phyloP scores from a whole-genome alignment of 2,888 invertebrate genomes.

The Craniophora ligustri region DNA sequence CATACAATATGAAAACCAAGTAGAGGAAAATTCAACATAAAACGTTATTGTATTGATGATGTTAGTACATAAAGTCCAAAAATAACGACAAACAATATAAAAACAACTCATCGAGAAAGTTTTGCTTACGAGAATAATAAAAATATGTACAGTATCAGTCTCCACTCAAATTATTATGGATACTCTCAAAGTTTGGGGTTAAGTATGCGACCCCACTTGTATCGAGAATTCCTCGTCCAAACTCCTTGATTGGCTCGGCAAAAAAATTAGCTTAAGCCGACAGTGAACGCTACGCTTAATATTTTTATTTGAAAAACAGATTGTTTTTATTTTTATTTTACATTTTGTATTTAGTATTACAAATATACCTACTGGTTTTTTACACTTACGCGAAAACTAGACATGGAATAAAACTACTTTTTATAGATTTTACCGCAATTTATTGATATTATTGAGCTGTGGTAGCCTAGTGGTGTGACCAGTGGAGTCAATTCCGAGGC shows the following conservation, averaged over 20 bases:
- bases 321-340: constrained; percentile 1
- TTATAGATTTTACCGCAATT: no score
- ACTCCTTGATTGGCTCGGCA: constrained; percentile 24
- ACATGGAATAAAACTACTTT: no score
- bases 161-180: constrained; percentile 50
- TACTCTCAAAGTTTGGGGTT: constrained; percentile 36
- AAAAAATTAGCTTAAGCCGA: constrained; percentile 48
- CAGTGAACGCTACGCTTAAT: constrained; percentile 15
- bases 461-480: no score
- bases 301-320: constrained; percentile 13
- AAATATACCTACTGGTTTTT: no score
- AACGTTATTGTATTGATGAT: constrained; percentile 19
- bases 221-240: constrained; percentile 42
- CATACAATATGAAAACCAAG: no score
- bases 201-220: constrained; percentile 52
- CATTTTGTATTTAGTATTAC: constrained; percentile 5
- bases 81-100: constrained; percentile 25
- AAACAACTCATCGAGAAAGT: constrained; percentile 15
- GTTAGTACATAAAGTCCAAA: constrained; percentile 20
- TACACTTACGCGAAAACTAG: no score
- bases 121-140: constrained; percentile 23
- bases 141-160: constrained; percentile 36
- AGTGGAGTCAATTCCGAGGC: no score
- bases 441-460: no score
- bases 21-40: not conserved